Base-by-base conservation (phyloP, 1,140 invertebrate species). In the Drosophila tristis region DNA sequence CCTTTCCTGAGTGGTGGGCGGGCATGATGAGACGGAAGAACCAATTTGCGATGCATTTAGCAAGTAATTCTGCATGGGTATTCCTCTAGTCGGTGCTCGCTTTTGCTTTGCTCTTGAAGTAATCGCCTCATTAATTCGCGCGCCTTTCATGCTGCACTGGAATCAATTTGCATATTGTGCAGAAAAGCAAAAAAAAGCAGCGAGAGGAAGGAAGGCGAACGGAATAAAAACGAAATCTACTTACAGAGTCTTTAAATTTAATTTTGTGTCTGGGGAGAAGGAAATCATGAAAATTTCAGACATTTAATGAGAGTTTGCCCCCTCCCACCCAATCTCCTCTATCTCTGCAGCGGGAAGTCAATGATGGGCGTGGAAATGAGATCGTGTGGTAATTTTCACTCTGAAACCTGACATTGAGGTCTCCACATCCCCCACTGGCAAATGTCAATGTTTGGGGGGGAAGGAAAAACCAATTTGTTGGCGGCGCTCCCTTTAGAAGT, bases 81-180 rank as follows among this genome's bases (percentile, higher is more conserved):
- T 54, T 20, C 39, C 42, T 15, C 39, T 7, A 13, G 35, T 13
- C 11, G 35, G 11, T 39, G 49, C 23, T 50, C 56, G 39, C 35
- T 39, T 31, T 56, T 60, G 13, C 56, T 8, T 66, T 44, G 59
- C 84, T 70, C 72, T 76, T 66, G 84, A 67, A 89, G 84, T 89
- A 87, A 87, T 87, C 84, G 84, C 84, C 79, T 87, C 84, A 87
- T 87, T 87, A 87, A 87, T 87, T 87, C 84, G 72, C 79, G 67
- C 84, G 71, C 75, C 66, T 87, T 87, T 82, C 84, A 87, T 82
- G 82, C 84, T 87, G 82, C 82, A 87, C 70, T 87, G 82, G 35
- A 76, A 89, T 89, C 84, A 89, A 87, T 87, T 87, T 89, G 85
- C 84, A 89, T 90, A 80, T 89, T 89, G 76, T 80, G 76, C 84